These are phyloP conservation scores for Resseliella maxima DNA, from an alignment of 2,888 invertebrate species.

Conservation along the genomic window DNA sequence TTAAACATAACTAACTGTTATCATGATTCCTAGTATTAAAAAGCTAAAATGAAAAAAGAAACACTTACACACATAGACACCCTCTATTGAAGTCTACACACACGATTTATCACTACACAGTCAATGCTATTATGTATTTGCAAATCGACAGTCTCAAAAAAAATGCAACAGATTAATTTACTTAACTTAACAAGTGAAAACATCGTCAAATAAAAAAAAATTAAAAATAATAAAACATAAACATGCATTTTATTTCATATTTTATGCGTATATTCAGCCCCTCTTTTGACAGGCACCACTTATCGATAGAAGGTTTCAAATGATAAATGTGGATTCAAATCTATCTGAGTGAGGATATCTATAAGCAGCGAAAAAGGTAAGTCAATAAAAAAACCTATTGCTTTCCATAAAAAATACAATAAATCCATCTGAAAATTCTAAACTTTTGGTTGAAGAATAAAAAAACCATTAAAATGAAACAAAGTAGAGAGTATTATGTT, in stretches of 20 bases:
- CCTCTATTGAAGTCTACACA: not conserved
- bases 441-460: too few species aligned
- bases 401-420: too few species aligned
- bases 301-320: too few species aligned
- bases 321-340: too few species aligned
- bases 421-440: too few species aligned
- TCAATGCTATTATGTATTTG: slow-evolving; percentile 25
- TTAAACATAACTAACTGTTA: slow-evolving; percentile 50
- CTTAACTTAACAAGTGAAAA: not conserved
- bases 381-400: too few species aligned
- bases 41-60: not conserved
- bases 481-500: not conserved
- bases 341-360: too few species aligned
- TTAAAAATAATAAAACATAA: not conserved
- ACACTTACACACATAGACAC: not conserved
- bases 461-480: too few species aligned
- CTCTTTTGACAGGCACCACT: too few species aligned
- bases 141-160: not conserved
- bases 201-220: slow-evolving; percentile 20
- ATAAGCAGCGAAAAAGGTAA: too few species aligned
- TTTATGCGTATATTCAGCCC: not conserved
- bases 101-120: slow-evolving; percentile 1
- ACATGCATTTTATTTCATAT: not conserved
- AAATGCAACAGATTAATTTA: not conserved
- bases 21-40: slow-evolving; percentile 37